A percentile compares a stretch with the other conserved stretches of the same genome.
Evolutionary conservation across 2,888 invertebrate genomes (phyloP).

Genomic region (Nemurella pictetii): DNA sequence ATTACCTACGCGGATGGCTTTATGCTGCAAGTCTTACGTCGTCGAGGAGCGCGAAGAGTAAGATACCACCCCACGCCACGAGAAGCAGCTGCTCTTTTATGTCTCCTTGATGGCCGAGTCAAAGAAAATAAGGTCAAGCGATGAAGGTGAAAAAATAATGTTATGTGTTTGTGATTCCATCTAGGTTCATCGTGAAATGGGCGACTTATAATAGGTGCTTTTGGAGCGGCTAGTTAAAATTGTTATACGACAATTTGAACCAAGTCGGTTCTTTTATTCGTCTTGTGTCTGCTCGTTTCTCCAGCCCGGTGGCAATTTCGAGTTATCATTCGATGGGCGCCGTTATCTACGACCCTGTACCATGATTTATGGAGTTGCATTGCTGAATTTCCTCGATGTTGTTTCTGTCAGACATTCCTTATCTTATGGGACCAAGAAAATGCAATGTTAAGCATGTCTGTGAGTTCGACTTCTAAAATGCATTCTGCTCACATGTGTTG

Average conservation of each 20-base stretch:
- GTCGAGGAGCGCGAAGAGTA: background rate
- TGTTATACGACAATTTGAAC: background rate
- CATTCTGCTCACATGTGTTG: background rate
- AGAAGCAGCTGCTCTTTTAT: constrained; percentile 1
- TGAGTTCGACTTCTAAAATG: background rate
- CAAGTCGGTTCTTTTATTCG: background rate
- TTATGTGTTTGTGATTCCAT: background rate
- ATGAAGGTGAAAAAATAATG: background rate
- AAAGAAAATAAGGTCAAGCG: constrained; percentile 23
- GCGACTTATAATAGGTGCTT: too few species aligned
- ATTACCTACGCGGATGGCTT: background rate
- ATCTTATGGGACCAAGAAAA: background rate
- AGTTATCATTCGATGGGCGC: too few species aligned
- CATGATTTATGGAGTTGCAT: background rate
- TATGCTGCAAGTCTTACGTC: background rate
- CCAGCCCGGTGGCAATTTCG: too few species aligned
- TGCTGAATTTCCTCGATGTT: background rate
- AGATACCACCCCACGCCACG: background rate
- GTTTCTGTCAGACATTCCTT: background rate
- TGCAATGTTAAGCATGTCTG: background rate
- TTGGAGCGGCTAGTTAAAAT: too few species aligned
- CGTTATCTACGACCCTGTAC: too few species aligned
- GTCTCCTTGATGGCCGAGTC: background rate
- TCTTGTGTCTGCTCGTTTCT: too few species aligned
- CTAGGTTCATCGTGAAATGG: background rate